Base-by-base conservation (phyloP, 30 jellyfish, hydroid and myxozoan genomes). In the Mastigias papua region DNA sequence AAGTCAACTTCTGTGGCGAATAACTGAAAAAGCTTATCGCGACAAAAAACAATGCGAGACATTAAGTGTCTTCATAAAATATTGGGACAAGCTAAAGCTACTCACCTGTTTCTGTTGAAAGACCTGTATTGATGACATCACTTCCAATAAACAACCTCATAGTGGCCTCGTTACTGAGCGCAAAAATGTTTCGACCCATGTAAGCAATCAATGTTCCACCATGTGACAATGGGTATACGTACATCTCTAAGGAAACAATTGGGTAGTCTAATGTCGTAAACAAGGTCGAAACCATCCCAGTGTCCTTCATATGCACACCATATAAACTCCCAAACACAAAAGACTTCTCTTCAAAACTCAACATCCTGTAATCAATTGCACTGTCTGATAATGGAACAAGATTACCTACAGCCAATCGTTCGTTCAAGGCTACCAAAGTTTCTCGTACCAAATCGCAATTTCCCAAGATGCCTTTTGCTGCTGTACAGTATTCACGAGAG, bases 141-240 rank as follows among this genome's bases (percentile, higher is more conserved):
- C 74, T 46, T 2, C 85, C 89, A 60, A 86, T 20, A 63, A 69
- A 76, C 25, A 86, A n/a, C 76, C 86, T 75, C 51, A 86, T 86
- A 25, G 25, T 28, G 25, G 28, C 75, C 50, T 74, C 94, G 46
- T 86, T 86, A 25, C 84, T 73, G 62, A 86, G 48, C 0, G 94
- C 94, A 48, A 86, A 86, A 13, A 74, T 73, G 48, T 34, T 34
- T 22, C 26, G 57, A 25, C 84, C 78, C 27, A 64, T 57, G 34
- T 86, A 86, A 34, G 89, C 83, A 10, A 86, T 11, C 28, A 86
- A 51, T 11, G 84, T 74, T 26, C 94, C 94, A 54, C 94, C 94
- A 50, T 86, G 81, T 27, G 34, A 16, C 13, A 72, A 11, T 23
- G 94, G 54, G 35, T 86, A 73, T 3, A 86, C 48, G 64, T 11